Evolutionary conservation across 2,888 invertebrate species (phyloP).

Genomic region (Euproctis similis): DNA sequence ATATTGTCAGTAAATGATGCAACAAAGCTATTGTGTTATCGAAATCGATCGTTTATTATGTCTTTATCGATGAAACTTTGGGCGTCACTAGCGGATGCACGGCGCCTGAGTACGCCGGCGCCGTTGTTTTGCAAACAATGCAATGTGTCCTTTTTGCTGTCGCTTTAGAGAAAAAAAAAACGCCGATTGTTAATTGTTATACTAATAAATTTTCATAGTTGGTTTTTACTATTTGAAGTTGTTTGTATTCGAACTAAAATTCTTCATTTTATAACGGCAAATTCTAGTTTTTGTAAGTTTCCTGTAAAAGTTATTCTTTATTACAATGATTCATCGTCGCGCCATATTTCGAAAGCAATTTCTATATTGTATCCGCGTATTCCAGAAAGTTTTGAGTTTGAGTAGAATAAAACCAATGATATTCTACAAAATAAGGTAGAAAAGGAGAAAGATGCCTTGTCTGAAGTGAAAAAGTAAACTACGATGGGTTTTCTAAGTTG

Average conservation of each 20-base stretch:
- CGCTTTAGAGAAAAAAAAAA: slow-evolving; percentile 42
- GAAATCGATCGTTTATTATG: slow-evolving; percentile 41
- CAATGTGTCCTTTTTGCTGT: slow-evolving; percentile 40
- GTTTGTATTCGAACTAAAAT: slow-evolving; percentile 12
- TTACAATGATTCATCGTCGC: no score
- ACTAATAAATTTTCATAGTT: slow-evolving; percentile 38
- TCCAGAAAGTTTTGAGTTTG: no score
- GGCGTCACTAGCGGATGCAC: slow-evolving; percentile 66
- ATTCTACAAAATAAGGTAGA: no score
- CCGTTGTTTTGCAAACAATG: slow-evolving; percentile 61
- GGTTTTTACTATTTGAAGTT: slow-evolving; percentile 20
- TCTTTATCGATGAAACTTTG: slow-evolving; percentile 38
- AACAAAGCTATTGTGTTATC: slow-evolving; percentile 32
- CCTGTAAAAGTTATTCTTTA: no score
- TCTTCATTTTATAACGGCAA: slow-evolving; percentile 19
- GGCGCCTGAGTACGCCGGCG: slow-evolving; percentile 47
- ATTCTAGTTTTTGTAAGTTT: no score
- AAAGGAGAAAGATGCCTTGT: no score
- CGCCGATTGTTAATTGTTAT: slow-evolving; percentile 59
- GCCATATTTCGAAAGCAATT: no score
- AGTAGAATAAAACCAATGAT: no score
- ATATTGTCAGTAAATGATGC: slow-evolving; percentile 25
- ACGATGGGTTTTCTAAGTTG: no score
- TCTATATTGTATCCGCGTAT: no score
- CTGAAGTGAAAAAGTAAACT: no score